Evolutionary conservation across 2,888 invertebrate genomes (phyloP).

Genomic region (Diachrysia chrysitis): DNA sequence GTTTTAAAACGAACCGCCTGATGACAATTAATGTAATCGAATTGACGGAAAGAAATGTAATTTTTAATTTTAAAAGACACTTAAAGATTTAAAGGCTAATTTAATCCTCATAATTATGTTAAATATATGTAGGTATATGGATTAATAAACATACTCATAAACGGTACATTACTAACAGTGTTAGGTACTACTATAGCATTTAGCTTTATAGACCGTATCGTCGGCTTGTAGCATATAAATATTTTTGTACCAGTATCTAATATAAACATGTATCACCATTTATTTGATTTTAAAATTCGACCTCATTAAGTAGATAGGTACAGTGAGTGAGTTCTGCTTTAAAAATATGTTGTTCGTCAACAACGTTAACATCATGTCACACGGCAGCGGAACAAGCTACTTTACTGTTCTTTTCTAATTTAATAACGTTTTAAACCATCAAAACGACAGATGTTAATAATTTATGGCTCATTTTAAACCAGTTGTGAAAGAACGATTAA

Average conservation of each 20-base stretch:
- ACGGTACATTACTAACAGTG: neutral
- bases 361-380: conserved; percentile 40
- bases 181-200: conserved; percentile 53
- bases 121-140: too few species aligned
- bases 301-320: conserved; percentile 55
- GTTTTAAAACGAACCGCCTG: conserved; percentile 6
- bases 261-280: conserved; percentile 70
- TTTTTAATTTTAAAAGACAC: too few species aligned
- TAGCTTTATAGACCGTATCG: conserved; percentile 57
- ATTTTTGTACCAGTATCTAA: conserved; percentile 58
- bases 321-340: conserved; percentile 41
- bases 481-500: conserved; percentile 50
- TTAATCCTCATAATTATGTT: too few species aligned
- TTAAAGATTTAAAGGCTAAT: too few species aligned
- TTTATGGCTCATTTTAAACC: conserved; percentile 54
- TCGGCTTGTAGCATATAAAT: conserved; percentile 54
- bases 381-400: conserved; percentile 53
- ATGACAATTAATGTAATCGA: neutral
- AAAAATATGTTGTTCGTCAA: conserved; percentile 42
- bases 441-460: conserved; percentile 56
- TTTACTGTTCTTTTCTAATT: conserved; percentile 41
- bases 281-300: conserved; percentile 68
- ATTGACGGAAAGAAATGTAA: too few species aligned
- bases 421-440: conserved; percentile 46
- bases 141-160: too few species aligned